Conservation (phyloP, 2,113 vertebrate species). For the Danio rerio region DNA sequence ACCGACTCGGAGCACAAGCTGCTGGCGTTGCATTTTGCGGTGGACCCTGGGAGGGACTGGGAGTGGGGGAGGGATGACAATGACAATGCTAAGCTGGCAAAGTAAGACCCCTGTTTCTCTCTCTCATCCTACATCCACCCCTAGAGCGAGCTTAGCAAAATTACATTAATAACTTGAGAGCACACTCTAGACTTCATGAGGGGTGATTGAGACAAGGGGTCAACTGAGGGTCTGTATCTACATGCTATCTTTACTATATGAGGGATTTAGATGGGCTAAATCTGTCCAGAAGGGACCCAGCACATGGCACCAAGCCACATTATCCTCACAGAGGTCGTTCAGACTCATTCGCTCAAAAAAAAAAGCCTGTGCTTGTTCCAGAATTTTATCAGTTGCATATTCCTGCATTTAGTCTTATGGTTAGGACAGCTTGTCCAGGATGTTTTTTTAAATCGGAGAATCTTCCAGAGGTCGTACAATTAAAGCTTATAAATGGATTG, state of each 20-base stretch:
- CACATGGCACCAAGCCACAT: not conserved
- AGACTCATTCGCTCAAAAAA: not conserved
- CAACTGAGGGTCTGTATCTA: conserved; percentile 12
- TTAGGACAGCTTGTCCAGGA: not conserved
- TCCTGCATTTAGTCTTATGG: not conserved
- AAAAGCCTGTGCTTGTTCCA: not conserved
- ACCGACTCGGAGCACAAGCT: conserved; percentile 98
- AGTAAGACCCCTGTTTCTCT: conserved; percentile 78
- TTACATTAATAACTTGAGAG: not conserved
- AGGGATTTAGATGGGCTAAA: conserved; percentile 46
- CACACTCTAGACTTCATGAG: not conserved
- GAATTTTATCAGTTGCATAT: conserved; percentile 11
- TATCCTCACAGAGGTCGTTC: conserved; percentile 4
- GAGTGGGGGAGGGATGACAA: conserved; percentile 97
- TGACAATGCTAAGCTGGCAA: conserved; percentile 91
- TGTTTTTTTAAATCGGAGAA: not conserved
- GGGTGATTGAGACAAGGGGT: conserved; percentile 3
- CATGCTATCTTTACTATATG: conserved; percentile 27
- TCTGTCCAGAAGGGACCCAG: conserved; percentile 32
- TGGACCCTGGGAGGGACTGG: conserved; percentile 97
- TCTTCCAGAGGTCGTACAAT: conserved; percentile 2
- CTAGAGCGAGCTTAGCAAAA: not conserved
- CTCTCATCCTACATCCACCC: not conserved
- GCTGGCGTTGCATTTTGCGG: conserved; percentile 95
- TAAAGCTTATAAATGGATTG: conserved; percentile 9